Base-by-base conservation (phyloP, 1,140 invertebrate genomes). In the Pachypsylla venusta region DNA sequence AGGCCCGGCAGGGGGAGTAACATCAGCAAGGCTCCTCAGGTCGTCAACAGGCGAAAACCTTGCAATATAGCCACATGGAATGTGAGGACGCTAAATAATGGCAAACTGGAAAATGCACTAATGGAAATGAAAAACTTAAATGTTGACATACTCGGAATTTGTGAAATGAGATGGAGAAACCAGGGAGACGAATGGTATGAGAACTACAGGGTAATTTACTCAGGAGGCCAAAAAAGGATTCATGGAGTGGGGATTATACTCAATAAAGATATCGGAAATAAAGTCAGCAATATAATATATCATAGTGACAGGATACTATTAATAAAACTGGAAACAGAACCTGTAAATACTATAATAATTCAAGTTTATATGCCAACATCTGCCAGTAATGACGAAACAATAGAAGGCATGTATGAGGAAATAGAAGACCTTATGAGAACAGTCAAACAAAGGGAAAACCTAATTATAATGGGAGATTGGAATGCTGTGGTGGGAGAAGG, bases 401-500 rank as follows among this genome's bases (percentile, higher is more conserved):
- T 61, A n/a, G 59, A 60, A 56, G 27, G 24, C 16, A 26, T 56
- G n/a, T 60, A 60, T 48, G 53, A 60, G 13, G 3, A 61, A 14
- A 10, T 61, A 22, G 35, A 61, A 2, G 42, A 57, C 16, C 20
- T 40, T 20, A 4, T 48, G 24, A 39, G 30, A 26, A 26, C 19
- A 28, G 30, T 59, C 28, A 58, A 61, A 58, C 22, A 55, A 10
- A 30, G 53, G 7, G 35, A 57, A 53, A 61, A 58, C 22, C 40
- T 59, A 24, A 61, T 61, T 25, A 54, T 59, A 16, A 58, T 59
- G 56, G 48, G 54, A 27, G 60, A 61, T 30, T 61, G 57, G 57
- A 61, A 61, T 25, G 48, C 56, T 35, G 16, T 54, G 4, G 48
- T 61, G 1, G 60, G 57, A 53, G 42, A 59, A 25, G 22, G n/a